Percentiles rank a stretch among this genome's conserved stretches.
Evolutionary conservation across 2,797 vertebrate genomes (phyloP).

Genomic region (Oreortyx pictus): DNA sequence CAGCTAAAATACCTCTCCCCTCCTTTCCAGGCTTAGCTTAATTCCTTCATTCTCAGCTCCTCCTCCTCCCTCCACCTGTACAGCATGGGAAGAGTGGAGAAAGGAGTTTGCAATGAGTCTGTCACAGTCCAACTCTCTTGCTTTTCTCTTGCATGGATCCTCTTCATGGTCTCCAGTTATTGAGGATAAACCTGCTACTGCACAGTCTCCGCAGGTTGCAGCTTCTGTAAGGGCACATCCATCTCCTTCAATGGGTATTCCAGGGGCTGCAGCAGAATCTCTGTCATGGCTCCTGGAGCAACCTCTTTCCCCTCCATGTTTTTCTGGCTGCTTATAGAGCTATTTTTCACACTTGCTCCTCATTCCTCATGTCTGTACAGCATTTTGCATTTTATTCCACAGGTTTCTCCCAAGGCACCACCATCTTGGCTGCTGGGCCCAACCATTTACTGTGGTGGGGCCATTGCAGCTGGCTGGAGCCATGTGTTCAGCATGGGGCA

Average conservation of each 20-base stretch:
- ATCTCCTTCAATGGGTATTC: not conserved
- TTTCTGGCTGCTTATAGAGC: not conserved
- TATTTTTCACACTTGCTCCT: not conserved
- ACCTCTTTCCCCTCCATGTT: not conserved
- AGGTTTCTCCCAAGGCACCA: not conserved
- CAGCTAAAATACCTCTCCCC: not conserved
- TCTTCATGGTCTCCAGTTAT: not conserved
- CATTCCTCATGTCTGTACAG: not conserved
- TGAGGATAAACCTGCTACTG: not conserved
- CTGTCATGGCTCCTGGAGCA: not conserved
- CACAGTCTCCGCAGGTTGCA: not conserved
- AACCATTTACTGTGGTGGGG: not conserved
- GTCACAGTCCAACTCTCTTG: not conserved
- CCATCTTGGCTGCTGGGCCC: not conserved
- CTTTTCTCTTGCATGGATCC: not conserved
- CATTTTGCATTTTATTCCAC: not conserved
- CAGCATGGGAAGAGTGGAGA: not conserved
- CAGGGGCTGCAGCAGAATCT: not conserved
- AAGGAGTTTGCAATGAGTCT: not conserved
- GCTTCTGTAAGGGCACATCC: not conserved
- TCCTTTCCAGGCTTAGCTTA: not conserved
- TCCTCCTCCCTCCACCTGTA: not conserved
- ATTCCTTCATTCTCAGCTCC: not conserved
- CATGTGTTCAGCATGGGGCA: not conserved
- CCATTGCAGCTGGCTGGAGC: fast-evolving